Percentiles rank a stretch among this genome's conserved stretches.
Conservation (phyloP, 92 coral and sea anemone species). For the Zoanthus solanderi region DNA sequence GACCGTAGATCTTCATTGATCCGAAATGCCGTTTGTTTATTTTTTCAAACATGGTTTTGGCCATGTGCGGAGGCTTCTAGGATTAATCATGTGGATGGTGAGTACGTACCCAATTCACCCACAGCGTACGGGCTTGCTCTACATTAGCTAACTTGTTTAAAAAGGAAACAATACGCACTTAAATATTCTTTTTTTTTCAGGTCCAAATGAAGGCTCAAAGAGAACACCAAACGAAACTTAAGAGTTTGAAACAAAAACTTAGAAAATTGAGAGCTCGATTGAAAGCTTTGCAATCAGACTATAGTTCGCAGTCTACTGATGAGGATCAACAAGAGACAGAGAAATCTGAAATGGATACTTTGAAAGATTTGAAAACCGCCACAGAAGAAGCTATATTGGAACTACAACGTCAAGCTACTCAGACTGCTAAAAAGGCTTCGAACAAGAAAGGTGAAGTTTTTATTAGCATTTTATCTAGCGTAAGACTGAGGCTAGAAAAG, state of each 20-base stretch:
- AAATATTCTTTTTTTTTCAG: background rate
- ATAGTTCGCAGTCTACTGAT: conserved; percentile 54
- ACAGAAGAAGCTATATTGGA: conserved; percentile 87
- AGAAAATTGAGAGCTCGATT: conserved; percentile 77
- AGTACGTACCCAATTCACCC: too few relatives aligned
- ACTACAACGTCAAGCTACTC: conserved; percentile 70
- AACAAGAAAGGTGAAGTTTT: conserved; percentile 71
- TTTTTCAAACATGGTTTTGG: too few relatives aligned
- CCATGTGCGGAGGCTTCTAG: too few relatives aligned
- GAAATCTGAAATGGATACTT: conserved; percentile 84
- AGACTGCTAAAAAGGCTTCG: conserved; percentile 53
- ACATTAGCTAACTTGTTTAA: too few relatives aligned
- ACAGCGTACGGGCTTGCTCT: too few relatives aligned
- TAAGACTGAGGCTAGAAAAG: too few relatives aligned
- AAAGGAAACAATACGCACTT: background rate
- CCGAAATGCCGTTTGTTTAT: too few relatives aligned
- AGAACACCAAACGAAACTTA: conserved; percentile 82
- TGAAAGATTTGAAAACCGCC: conserved; percentile 80
- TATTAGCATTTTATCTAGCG: background rate
- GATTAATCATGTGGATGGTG: too few relatives aligned
- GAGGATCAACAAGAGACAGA: conserved; percentile 69
- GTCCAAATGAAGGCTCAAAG: conserved; percentile 82
- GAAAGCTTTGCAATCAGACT: conserved; percentile 72
- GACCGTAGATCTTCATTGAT: too few relatives aligned
- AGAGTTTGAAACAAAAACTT: conserved; percentile 80